phyloP scores from a whole-genome alignment of 1,140 invertebrate species.

The Halesus radiatus region DNA sequence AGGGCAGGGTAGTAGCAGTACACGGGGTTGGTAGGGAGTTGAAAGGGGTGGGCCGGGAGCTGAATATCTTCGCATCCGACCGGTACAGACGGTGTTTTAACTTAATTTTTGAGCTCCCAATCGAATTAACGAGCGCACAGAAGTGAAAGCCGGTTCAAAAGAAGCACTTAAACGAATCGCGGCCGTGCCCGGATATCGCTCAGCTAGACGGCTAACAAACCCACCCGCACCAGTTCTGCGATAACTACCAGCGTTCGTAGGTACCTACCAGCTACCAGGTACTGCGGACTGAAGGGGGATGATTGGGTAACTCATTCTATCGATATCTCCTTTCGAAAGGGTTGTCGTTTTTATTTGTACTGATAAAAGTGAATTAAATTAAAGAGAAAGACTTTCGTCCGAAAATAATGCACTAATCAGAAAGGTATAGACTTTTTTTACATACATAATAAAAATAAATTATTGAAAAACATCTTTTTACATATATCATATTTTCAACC shows the following conservation, averaged over 20 bases:
- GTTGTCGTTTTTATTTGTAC: background rate
- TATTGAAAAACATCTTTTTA: too few species aligned
- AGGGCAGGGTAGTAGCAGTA: background rate
- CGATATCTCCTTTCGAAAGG: background rate
- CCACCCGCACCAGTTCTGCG: background rate
- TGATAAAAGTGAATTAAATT: background rate
- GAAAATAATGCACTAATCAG: too few species aligned
- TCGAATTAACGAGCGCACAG: constrained; percentile 51
- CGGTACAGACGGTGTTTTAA: constrained; percentile 50
- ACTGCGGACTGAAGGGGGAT: too few species aligned
- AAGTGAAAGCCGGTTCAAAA: constrained; percentile 45
- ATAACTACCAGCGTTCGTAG: too few species aligned
- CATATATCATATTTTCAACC: too few species aligned
- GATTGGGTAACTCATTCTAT: background rate
- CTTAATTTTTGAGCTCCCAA: constrained; percentile 55
- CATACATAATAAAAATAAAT: too few species aligned
- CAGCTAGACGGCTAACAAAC: background rate
- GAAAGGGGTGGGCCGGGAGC: background rate
- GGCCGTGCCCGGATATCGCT: constrained; percentile 29
- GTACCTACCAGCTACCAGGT: too few species aligned
- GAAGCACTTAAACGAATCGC: constrained; percentile 50
- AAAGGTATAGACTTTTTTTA: too few species aligned
- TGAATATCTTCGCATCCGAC: constrained; percentile 44
- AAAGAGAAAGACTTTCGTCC: too few species aligned
- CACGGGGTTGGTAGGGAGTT: background rate